Conservation (phyloP, 2,797 vertebrate genomes). For the Halcyon chelicuti region DNA sequence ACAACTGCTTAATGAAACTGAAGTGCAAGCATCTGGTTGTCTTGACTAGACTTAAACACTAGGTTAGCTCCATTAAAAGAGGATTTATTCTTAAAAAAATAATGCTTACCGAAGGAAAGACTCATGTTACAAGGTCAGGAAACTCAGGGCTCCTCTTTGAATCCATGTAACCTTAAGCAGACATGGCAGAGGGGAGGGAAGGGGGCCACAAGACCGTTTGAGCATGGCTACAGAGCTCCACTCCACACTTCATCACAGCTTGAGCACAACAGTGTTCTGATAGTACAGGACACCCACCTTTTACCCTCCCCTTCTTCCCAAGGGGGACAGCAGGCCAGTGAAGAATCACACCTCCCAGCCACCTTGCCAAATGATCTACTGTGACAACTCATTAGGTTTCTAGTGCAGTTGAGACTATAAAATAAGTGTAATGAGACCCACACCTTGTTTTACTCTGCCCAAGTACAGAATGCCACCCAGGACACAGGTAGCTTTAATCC, state of each 20-base stretch:
- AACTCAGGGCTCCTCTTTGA: background rate
- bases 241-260: background rate
- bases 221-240: background rate
- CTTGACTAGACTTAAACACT: background rate
- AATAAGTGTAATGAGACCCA: accelerated
- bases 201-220: background rate
- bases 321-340: background rate
- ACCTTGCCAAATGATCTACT: background rate
- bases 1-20: background rate
- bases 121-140: background rate
- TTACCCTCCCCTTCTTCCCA: background rate
- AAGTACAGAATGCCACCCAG: background rate
- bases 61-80: background rate
- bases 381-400: background rate
- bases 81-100: background rate
- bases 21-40: background rate
- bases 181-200: background rate
- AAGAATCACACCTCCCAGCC: background rate
- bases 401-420: background rate
- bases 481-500: accelerated
- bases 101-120: background rate
- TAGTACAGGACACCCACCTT: background rate
- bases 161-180: background rate
- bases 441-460: background rate
- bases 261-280: background rate